These are phyloP conservation scores for Brachypterus glaber DNA, from an alignment of 2,888 invertebrate species.

Conservation along the genomic window DNA sequence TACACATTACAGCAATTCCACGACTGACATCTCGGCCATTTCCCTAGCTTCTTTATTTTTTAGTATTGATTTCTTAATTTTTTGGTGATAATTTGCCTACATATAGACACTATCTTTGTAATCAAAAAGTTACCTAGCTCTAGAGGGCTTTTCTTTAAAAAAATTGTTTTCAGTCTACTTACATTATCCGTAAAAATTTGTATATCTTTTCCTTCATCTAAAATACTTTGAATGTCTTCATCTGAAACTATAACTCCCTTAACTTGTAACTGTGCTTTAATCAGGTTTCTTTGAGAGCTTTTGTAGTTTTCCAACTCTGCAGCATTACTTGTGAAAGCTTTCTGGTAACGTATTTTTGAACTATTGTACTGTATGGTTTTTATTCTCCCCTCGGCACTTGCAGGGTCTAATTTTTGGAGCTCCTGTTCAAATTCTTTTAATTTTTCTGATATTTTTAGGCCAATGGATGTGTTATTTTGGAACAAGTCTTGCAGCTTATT, in stretches of 20 bases:
- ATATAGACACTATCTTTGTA: too few species aligned
- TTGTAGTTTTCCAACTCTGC: conserved; percentile 45
- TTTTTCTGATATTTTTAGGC: conserved; percentile 25
- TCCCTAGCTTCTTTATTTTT: too few species aligned
- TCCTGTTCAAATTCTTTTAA: conserved; percentile 29
- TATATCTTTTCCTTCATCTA: conserved; percentile 39
- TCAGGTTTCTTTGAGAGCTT: conserved; percentile 44
- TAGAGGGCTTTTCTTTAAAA: too few species aligned
- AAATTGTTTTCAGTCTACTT: conserved; percentile 25
- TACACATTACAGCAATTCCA: conserved; percentile 3
- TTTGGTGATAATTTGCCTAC: too few species aligned
- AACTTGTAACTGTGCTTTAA: conserved; percentile 49
- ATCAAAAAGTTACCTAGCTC: too few species aligned
- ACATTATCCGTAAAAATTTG: conserved; percentile 46
- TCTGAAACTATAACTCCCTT: conserved; percentile 32
- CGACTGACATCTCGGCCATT: too few species aligned
- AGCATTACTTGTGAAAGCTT: conserved; percentile 46
- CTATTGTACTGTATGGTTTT: conserved; percentile 44
- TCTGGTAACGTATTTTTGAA: conserved; percentile 42
- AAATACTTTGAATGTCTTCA: conserved; percentile 38
- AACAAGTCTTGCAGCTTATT: conserved; percentile 28
- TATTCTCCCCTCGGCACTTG: conserved; percentile 37
- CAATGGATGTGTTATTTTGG: conserved; percentile 29
- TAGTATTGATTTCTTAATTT: too few species aligned
- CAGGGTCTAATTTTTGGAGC: conserved; percentile 18